Conservation (phyloP, 2,113 vertebrate genomes). For the Brienomyrus longianalis region DNA sequence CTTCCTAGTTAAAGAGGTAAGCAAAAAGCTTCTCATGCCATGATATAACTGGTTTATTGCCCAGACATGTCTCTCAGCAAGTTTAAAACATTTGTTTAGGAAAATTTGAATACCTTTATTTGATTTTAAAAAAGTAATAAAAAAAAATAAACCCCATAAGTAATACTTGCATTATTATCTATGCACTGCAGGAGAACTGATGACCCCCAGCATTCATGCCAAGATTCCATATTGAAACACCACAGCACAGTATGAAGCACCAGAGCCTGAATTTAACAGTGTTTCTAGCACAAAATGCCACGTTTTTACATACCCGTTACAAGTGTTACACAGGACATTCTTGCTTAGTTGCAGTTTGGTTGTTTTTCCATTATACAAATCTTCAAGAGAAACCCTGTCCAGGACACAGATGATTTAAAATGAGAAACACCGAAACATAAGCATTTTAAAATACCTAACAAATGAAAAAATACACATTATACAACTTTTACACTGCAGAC, state of each 20-base stretch:
- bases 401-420: constrained; percentile 23
- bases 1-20: neutral
- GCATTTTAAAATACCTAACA: neutral
- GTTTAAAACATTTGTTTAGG: neutral
- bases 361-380: constrained; percentile 96
- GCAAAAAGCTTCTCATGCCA: neutral
- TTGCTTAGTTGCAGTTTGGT: constrained; percentile 98
- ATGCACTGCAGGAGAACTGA: neutral
- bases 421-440: neutral
- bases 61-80: neutral
- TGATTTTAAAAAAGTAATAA: neutral
- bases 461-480: neutral
- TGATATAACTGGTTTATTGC: neutral
- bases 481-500: neutral
- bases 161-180: neutral
- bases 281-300: neutral
- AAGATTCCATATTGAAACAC: neutral
- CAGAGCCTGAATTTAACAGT: neutral
- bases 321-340: constrained; percentile 91
- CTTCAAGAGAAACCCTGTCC: constrained; percentile 91
- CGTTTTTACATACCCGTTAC: constrained; percentile 80
- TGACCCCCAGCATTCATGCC: neutral
- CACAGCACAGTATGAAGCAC: neutral
- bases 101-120: neutral
- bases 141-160: neutral